Evolutionary conservation across 2,888 invertebrate genomes (phyloP).

Genomic region (Trichopria drosophilae): DNA sequence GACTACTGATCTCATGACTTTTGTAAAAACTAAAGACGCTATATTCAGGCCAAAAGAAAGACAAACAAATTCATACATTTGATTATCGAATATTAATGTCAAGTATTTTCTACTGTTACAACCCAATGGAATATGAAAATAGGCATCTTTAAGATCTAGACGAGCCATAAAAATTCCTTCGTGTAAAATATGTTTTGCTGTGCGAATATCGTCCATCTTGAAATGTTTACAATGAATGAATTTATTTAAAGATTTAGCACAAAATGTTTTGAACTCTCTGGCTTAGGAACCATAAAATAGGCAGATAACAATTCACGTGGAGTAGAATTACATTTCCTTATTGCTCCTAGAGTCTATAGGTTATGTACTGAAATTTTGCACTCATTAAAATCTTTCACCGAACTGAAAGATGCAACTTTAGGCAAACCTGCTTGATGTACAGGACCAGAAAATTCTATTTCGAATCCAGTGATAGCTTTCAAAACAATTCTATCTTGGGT

Average conservation of each 20-base stretch:
- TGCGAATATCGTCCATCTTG: constrained; percentile 20
- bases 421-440: neutral
- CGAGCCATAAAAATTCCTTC: constrained; percentile 10
- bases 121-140: too few species aligned
- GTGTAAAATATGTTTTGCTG: constrained; percentile 6
- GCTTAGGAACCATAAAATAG: constrained; percentile 12
- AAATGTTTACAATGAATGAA: constrained; percentile 19
- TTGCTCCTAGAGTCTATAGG: constrained; percentile 10
- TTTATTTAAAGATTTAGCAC: constrained; percentile 22
- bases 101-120: constrained; percentile 10
- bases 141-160: constrained; percentile 20
- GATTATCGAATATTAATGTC: constrained; percentile 15
- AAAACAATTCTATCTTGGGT: neutral
- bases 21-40: constrained; percentile 24
- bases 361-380: constrained; percentile 3
- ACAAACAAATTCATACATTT: constrained; percentile 13
- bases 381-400: too few species aligned
- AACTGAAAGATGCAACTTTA: too few species aligned
- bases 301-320: constrained; percentile 1
- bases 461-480: neutral
- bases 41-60: constrained; percentile 8
- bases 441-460: neutral
- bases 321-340: constrained; percentile 2
- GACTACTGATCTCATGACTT: constrained; percentile 22
- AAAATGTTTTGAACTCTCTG: constrained; percentile 16